These are phyloP conservation scores for Drosophila peninsularis DNA, from an alignment of 2,888 invertebrate genomes.

Conservation along the genomic window DNA sequence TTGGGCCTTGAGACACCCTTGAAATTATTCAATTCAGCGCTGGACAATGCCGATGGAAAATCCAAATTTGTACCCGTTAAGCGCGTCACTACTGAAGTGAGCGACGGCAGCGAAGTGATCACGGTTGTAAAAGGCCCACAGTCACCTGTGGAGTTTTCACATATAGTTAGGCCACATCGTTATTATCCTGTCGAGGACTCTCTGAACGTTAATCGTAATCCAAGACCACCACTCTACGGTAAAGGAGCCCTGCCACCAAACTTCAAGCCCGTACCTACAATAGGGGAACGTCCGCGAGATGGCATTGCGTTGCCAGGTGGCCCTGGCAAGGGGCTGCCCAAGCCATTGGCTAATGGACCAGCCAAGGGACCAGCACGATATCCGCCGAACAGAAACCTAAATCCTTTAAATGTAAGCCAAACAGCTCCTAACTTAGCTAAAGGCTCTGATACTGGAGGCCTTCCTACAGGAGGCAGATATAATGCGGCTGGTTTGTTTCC, in stretches of 20 bases:
- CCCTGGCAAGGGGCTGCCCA: neutral
- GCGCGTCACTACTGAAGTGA: constrained; percentile 11
- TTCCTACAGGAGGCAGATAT: neutral
- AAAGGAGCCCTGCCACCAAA: neutral
- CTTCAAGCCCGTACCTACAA: neutral
- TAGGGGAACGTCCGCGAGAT: neutral
- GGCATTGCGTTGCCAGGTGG: neutral
- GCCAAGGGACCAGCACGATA: neutral
- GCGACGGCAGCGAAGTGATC: constrained; percentile 39
- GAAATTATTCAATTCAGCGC: neutral
- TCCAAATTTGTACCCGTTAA: neutral
- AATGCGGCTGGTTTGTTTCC: neutral
- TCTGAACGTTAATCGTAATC: neutral
- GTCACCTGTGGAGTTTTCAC: constrained; percentile 1
- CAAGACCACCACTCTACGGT: neutral
- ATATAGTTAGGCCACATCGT: neutral
- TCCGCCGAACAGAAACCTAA: neutral
- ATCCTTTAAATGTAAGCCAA: neutral
- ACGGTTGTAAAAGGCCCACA: constrained; percentile 37
- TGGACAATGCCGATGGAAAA: neutral
- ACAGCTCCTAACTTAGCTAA: neutral
- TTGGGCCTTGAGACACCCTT: constrained; percentile 3
- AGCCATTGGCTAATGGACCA: neutral
- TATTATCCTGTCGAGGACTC: neutral
- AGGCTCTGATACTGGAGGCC: neutral